phyloP scores from a whole-genome alignment of 2,888 invertebrate genomes.

The Napeogenes sylphis region DNA sequence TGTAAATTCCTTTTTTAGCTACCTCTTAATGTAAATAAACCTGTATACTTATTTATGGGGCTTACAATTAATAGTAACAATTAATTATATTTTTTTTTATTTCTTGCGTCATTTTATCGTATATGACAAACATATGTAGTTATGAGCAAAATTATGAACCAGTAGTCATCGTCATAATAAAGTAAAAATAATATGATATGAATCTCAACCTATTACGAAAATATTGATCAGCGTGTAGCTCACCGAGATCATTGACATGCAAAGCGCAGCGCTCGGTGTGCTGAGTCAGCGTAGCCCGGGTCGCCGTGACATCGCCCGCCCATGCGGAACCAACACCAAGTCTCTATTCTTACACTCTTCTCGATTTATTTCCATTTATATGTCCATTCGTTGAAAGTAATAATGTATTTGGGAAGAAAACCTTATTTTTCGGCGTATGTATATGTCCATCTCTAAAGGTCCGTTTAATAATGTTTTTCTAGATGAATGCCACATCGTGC shows the following conservation, averaged over 20 bases:
- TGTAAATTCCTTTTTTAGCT: constrained; percentile 1
- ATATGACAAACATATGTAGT: neutral
- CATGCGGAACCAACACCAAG: constrained; percentile 33
- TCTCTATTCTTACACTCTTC: constrained; percentile 19
- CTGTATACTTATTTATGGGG: neutral
- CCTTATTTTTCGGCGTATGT: no score
- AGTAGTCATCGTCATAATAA: no score
- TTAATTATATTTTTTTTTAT: neutral
- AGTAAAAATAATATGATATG: no score
- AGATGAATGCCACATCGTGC: constrained; percentile 13
- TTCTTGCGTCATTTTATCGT: neutral
- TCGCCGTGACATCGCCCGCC: constrained; percentile 25
- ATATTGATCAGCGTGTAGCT: neutral
- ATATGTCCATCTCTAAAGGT: neutral
- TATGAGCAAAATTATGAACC: neutral
- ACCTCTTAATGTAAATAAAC: constrained; percentile 5
- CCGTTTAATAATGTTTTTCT: constrained; percentile 6
- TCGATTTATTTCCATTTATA: constrained; percentile 11
- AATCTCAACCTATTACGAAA: no score
- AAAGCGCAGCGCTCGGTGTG: constrained; percentile 19
- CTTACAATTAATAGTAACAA: neutral
- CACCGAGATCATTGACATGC: constrained; percentile 32
- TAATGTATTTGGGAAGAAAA: no score
- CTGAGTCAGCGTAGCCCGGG: constrained; percentile 28
- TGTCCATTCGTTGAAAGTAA: neutral